Conservation (phyloP, 1,140 invertebrate species). For the Tribolium castaneum region DNA sequence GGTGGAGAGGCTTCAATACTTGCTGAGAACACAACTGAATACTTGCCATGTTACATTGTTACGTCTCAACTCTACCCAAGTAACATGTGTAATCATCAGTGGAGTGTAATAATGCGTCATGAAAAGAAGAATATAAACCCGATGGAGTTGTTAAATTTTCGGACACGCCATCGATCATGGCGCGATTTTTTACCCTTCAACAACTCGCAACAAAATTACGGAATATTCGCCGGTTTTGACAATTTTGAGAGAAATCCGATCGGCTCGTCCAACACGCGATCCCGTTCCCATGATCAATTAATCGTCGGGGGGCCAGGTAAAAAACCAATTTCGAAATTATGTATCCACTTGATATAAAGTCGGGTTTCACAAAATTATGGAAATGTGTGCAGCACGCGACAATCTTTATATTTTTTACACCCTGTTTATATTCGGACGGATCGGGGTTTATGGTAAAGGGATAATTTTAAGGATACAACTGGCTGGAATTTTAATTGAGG, state of each 20-base stretch:
- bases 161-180: conserved; percentile 21
- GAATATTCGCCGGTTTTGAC: background rate
- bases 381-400: conserved; percentile 38
- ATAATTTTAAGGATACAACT: conserved; percentile 18
- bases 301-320: conserved; percentile 3
- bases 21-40: conserved; percentile 41
- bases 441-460: conserved; percentile 24
- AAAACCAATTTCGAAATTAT: conserved; percentile 6
- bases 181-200: background rate
- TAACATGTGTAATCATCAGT: conserved; percentile 40
- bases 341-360: conserved; percentile 14
- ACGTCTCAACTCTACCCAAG: conserved; percentile 37
- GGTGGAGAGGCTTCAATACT: conserved; percentile 29
- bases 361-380: conserved; percentile 36
- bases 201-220: background rate
- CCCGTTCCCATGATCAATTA: conserved; percentile 21
- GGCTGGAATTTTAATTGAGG: conserved; percentile 26
- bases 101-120: conserved; percentile 29
- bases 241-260: background rate
- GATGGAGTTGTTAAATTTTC: conserved; percentile 33
- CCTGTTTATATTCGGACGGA: background rate
- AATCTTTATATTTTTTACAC: conserved; percentile 29
- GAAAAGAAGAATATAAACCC: conserved; percentile 26
- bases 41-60: conserved; percentile 42
- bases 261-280: conserved; percentile 5